Percentiles rank a stretch among this genome's conserved stretches.
Evolutionary conservation across 2,888 invertebrate species (phyloP).

Genomic region (Stictocephala bisonia): DNA sequence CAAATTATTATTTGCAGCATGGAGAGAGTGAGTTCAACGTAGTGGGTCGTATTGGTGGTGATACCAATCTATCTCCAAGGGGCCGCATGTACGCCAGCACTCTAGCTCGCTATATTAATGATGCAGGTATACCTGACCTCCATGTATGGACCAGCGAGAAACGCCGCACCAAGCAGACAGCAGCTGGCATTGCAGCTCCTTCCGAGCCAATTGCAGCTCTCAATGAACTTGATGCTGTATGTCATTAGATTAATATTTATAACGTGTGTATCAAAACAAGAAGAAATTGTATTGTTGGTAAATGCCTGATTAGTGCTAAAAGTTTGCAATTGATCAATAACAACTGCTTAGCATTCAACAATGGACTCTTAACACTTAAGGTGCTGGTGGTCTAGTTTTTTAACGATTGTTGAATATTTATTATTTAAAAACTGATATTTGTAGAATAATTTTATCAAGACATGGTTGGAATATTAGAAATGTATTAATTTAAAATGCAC

Average conservation of each 20-base stretch:
- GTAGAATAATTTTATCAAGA: too few species aligned
- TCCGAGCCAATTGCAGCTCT: constrained; percentile 87
- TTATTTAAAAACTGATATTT: too few species aligned
- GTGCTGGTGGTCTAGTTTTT: too few species aligned
- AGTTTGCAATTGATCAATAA: too few species aligned
- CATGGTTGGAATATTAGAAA: too few species aligned
- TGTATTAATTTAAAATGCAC: too few species aligned
- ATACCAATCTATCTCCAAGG: constrained; percentile 84
- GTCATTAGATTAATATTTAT: constrained; percentile 60
- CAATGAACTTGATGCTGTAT: constrained; percentile 92
- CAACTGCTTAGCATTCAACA: too few species aligned
- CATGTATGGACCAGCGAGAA: constrained; percentile 93
- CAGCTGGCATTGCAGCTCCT: constrained; percentile 80
- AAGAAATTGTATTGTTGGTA: too few species aligned
- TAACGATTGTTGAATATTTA: too few species aligned
- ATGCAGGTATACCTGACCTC: constrained; percentile 75
- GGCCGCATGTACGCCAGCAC: constrained; percentile 83
- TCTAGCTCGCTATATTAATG: constrained; percentile 77
- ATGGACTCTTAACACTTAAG: too few species aligned
- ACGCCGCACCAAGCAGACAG: constrained; percentile 90
- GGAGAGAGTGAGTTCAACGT: constrained; percentile 95
- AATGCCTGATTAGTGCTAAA: too few species aligned
- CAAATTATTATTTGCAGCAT: constrained; percentile 75
- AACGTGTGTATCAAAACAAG: not conserved
- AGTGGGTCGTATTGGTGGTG: constrained; percentile 90